Percentiles rank a stretch among this genome's conserved stretches.
Conservation (phyloP, 2,797 vertebrate genomes). For the Falco biarmicus region DNA sequence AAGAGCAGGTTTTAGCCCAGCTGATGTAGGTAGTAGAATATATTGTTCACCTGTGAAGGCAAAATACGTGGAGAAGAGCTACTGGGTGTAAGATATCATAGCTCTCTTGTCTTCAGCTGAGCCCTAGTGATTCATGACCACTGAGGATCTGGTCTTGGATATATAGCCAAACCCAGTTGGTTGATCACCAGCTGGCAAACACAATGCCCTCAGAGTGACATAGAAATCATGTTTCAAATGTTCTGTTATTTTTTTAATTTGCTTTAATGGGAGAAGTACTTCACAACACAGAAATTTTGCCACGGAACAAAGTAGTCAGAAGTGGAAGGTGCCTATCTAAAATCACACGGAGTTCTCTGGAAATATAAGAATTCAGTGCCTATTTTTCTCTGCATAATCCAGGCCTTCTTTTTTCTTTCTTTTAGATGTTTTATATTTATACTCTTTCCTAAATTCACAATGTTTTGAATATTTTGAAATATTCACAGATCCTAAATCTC, state of each 20-base stretch:
- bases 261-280: not conserved
- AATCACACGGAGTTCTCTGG: not conserved
- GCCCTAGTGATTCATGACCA: not conserved
- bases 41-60: not conserved
- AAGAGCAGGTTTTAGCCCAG: not conserved
- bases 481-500: not conserved
- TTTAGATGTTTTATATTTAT: not conserved
- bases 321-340: not conserved
- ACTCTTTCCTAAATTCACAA: not conserved
- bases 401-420: not conserved
- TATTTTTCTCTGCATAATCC: not conserved
- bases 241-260: not conserved
- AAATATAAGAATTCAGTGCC: not conserved
- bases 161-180: not conserved
- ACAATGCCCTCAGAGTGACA: not conserved
- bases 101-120: not conserved
- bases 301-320: not conserved
- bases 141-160: not conserved
- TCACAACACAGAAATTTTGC: not conserved
- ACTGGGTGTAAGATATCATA: not conserved
- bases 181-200: not conserved
- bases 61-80: not conserved
- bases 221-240: not conserved
- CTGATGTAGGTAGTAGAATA: accelerated
- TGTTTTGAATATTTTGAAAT: slow-evolving; percentile 11